phyloP scores from a whole-genome alignment of 2,888 invertebrate genomes.

The Falcaria lacertinaria region DNA sequence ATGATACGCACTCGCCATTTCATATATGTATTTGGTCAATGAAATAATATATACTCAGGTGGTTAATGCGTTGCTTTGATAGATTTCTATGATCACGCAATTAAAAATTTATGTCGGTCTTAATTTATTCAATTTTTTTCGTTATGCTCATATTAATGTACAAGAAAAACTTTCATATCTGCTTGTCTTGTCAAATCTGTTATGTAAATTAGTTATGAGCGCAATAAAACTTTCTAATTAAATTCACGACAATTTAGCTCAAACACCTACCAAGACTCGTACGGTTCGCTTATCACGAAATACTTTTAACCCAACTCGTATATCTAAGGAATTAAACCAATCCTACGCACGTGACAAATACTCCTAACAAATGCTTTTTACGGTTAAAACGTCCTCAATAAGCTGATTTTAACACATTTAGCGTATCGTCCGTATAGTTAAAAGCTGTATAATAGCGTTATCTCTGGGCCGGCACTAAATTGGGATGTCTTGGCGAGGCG shows the following conservation, averaged over 20 bases:
- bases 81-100: not conserved
- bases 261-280: not conserved
- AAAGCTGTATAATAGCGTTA: constrained; percentile 80
- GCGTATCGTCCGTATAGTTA: constrained; percentile 76
- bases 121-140: not conserved
- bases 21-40: too few species aligned
- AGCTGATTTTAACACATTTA: constrained; percentile 73
- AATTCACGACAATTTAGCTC: constrained; percentile 2
- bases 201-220: constrained; percentile 2
- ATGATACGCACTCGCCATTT: too few species aligned
- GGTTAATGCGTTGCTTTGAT: not conserved
- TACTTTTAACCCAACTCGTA: constrained; percentile 2
- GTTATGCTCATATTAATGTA: not conserved
- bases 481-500: constrained; percentile 73
- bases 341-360: constrained; percentile 40
- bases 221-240: constrained; percentile 3
- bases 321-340: constrained; percentile 5
- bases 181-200: constrained; percentile 2
- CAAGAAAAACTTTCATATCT: constrained; percentile 1
- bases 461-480: constrained; percentile 75
- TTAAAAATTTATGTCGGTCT: not conserved
- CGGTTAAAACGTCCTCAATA: constrained; percentile 54
- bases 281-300: not conserved
- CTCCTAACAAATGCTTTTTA: constrained; percentile 32
- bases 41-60: not conserved